Percentiles rank a stretch among this genome's conserved stretches.
These are phyloP conservation scores for Orthosia incerta DNA, from an alignment of 2,888 invertebrate species.

Conservation along the genomic window DNA sequence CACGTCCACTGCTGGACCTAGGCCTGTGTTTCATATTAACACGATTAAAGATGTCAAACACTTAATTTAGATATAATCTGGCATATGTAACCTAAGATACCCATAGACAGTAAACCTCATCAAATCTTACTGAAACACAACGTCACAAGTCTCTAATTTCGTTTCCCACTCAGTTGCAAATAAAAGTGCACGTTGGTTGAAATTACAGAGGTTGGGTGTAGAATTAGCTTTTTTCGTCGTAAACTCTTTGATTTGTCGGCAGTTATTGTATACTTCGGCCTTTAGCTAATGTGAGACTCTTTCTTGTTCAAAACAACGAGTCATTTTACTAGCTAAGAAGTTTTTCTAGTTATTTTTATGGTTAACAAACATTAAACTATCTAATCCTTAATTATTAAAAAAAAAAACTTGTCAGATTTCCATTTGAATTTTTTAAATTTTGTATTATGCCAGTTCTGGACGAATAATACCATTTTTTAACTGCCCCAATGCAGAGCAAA, in stretches of 20 bases:
- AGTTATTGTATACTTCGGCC: constrained; percentile 50
- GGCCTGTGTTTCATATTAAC: neutral
- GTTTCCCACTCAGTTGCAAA: constrained; percentile 60
- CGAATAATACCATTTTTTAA: no score
- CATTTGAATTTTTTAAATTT: neutral
- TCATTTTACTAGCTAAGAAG: constrained; percentile 5
- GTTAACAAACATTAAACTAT: neutral
- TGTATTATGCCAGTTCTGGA: neutral
- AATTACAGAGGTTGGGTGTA: constrained; percentile 40
- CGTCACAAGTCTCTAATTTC: constrained; percentile 56
- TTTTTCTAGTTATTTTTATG: neutral
- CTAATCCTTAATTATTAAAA: neutral
- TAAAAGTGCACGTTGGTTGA: constrained; percentile 43
- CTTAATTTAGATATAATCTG: neutral
- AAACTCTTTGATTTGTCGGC: constrained; percentile 50
- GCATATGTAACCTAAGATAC: neutral
- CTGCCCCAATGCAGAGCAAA: no score
- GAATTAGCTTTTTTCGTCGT: constrained; percentile 36
- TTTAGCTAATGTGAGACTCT: constrained; percentile 34
- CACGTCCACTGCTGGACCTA: neutral
- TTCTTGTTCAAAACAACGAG: constrained; percentile 16
- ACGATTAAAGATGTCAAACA: neutral
- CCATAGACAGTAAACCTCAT: neutral
- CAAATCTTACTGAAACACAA: constrained; percentile 47
- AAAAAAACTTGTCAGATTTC: neutral